Evolutionary conservation across 2,888 invertebrate species (phyloP), one percentile per base, ranked within the genome.

Genomic region (Calephelis perditalis): DNA sequence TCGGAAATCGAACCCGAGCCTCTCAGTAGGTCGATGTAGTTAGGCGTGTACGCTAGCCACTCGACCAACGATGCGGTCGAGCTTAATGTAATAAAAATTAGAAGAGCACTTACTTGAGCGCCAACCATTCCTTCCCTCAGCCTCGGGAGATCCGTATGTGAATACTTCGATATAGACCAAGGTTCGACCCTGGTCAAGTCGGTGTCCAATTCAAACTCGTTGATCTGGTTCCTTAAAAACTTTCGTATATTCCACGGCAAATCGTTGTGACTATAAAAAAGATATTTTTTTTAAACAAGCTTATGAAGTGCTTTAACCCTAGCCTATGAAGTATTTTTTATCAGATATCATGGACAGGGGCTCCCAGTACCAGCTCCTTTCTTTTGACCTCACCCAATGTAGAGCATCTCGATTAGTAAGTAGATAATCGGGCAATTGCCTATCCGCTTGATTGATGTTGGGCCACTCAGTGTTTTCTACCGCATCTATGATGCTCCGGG

Each of bases 181-280:
- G 93, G 93, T 59, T 91, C 88, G 62, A 93, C 91, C 44, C 88
- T 75, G 0, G 92, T 92, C 59, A 93, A 78, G 69, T 93, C 92
- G 10, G 91, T 92, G 74, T 92, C 91, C 73, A 94, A 84, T 61
- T 93, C 92, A 62, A 93, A 93, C 49, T 93, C 92, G 63, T 92
- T 91, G 76, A 93, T 91, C 74, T 93, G 92, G 80, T 95, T 95
- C 74, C 94, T 93, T 0, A 94, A 90, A 73, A 94, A 94, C 78
- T 94, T 94, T 63, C 94, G 84, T 66, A 95, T 92, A 80, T 95
- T 95, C 94, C 95, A 95, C 1, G 95, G 94, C 40, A 94, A 81
- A 74, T 95, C 95, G 81, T 95, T 92, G 82, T 93, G 92, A 58
- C 91, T 91, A 77, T 77, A 9, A 82, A 75, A 44, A 87, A 70